Base-by-base conservation (phyloP, 2,113 vertebrate genomes). In the Poecile atricapillus region DNA sequence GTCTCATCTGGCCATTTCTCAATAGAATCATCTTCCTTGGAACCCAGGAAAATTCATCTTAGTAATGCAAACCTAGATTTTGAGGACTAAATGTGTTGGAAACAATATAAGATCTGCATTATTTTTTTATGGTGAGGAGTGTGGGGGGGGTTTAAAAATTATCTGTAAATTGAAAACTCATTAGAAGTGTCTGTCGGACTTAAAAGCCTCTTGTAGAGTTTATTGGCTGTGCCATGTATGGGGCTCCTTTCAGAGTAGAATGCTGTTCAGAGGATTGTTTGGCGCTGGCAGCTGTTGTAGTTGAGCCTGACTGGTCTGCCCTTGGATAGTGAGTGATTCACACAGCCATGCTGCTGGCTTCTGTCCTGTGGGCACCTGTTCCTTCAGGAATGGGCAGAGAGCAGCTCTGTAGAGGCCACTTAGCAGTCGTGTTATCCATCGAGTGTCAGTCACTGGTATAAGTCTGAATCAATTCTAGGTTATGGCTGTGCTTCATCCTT, bases 111-210 rank as follows among this genome's bases (percentile, higher is more conserved):
- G 20, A 56, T 35, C 9, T 19, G 4, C 33, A 11, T 53, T 69
- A 5, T 1, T 11, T 25, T 90, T 90, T 88, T 60, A 20, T 60
- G 24, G 49, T 73, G 30, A 59, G 30, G 8, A 17, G 2, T 31
- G 13, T 39, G 19, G 16, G 19, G 0, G 0, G 2, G 44, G 6
- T 41, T 17, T 18, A 3, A 10, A 14, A 64, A 23, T 11, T 31
- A 41, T 15, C 52, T 74, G 12, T 39, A 52, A 37, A n/a, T 69
- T 30, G 15, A 33, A 60, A 47, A 44, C 13, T 30, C 2, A 2
- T 13, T 43, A 50, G 43, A 63, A 47, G 20, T 35, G 35, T 35
- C 41, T 83, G 23, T 83, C 49, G 56, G n/a, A 14, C 25, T 84
- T 53, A 22, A 62, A 89, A 77, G 15, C 21, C 17, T 13, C 0